Conservation (phyloP, 1,140 invertebrate genomes). For the Ptiloglossa arizonensis region DNA sequence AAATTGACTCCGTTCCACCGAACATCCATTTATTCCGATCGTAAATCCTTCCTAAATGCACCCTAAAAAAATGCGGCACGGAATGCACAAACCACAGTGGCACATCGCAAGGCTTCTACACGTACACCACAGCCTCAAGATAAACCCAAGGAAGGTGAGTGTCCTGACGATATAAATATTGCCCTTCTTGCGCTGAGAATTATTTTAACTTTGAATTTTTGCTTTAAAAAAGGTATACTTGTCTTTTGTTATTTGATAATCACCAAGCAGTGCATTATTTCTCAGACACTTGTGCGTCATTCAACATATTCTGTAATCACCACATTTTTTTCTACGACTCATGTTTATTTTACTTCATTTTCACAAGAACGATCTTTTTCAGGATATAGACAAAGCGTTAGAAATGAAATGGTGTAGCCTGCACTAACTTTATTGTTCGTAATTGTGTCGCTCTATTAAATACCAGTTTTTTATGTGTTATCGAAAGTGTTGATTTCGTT, state of each 20-base stretch:
- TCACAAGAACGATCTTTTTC: conserved; percentile 3
- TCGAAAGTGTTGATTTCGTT: not conserved
- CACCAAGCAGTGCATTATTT: not conserved
- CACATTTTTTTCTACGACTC: not conserved
- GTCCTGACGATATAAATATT: conserved; percentile 50
- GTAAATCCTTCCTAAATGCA: conserved; percentile 45
- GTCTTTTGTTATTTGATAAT: not conserved
- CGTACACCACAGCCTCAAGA: conserved; percentile 78
- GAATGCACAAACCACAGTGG: conserved; percentile 78
- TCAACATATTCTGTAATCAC: not conserved
- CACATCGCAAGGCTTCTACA: conserved; percentile 79
- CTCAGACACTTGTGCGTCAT: not conserved
- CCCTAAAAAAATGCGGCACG: conserved; percentile 78
- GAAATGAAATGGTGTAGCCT: not conserved
- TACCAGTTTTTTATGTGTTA: conserved; percentile 12
- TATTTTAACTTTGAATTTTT: not conserved
- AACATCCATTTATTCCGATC: conserved; percentile 32
- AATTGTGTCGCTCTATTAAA: conserved; percentile 6
- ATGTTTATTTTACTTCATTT: not conserved
- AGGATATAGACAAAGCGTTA: not conserved
- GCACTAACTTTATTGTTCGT: conserved; percentile 24
- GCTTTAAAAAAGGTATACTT: not conserved
- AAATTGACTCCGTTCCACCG: conserved; percentile 19
- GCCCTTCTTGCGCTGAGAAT: conserved; percentile 1
- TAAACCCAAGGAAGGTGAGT: conserved; percentile 80